Conservation (phyloP, 2,113 vertebrate genomes). For the Phylloscopus trochiloides region DNA sequence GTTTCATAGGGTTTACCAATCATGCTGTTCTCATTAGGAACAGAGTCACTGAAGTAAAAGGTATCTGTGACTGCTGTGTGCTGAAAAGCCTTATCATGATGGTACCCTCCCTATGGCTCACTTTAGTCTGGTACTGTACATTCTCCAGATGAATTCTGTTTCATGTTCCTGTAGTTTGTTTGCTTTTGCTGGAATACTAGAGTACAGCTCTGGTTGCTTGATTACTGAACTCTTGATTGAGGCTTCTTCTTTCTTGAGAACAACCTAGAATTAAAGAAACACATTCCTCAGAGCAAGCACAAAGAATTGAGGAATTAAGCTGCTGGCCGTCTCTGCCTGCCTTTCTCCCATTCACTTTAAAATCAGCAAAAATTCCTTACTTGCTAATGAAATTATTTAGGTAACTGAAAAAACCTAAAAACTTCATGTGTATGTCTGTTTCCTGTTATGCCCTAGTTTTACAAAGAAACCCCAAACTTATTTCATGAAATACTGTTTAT, state of each 20-base stretch:
- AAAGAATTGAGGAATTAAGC: background rate
- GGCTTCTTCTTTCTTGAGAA: slow-evolving; percentile 52
- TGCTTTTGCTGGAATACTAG: slow-evolving; percentile 66
- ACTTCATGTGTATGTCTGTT: background rate
- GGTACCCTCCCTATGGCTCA: slow-evolving; percentile 22
- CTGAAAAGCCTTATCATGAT: slow-evolving; percentile 42
- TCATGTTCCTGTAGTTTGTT: slow-evolving; percentile 39
- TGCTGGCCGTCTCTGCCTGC: background rate
- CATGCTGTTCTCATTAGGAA: background rate
- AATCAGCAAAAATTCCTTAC: background rate
- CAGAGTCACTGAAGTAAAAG: background rate
- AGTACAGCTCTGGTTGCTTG: slow-evolving; percentile 64
- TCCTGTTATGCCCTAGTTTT: background rate
- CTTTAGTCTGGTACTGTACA: slow-evolving; percentile 35
- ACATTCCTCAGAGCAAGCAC: slow-evolving; percentile 28
- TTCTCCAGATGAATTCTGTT: slow-evolving; percentile 71
- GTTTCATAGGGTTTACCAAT: slow-evolving; percentile 33
- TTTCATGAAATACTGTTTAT: background rate
- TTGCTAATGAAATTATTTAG: background rate
- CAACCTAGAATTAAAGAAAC: slow-evolving; percentile 57
- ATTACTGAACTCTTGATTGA: slow-evolving; percentile 61
- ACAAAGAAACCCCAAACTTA: background rate
- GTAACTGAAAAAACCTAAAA: background rate
- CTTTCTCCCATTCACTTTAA: background rate
- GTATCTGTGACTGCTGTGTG: background rate